Percentiles rank a stretch among this genome's conserved stretches.
phyloP scores from a whole-genome alignment of 1,140 invertebrate species.

The Temnothorax curvispinosus region DNA sequence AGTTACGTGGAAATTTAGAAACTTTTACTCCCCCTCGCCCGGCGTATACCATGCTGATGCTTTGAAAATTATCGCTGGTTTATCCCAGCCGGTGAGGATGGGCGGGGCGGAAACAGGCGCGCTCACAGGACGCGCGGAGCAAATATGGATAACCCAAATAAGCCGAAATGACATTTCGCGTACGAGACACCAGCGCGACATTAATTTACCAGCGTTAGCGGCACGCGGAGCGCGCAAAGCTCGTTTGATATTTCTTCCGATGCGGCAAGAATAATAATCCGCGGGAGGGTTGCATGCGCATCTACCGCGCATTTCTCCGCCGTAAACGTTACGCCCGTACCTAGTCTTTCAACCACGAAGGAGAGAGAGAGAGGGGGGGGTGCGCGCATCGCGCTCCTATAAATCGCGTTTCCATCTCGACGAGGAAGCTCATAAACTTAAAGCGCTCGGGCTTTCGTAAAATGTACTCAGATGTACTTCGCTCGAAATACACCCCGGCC shows the following conservation, averaged over 20 bases:
- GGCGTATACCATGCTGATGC: neutral
- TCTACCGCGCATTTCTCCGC: neutral
- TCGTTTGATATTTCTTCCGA: slow-evolving; percentile 60
- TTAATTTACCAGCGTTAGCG: slow-evolving; percentile 53
- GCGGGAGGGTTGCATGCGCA: slow-evolving; percentile 32
- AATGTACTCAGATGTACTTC: slow-evolving; percentile 38
- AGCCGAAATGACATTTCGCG: slow-evolving; percentile 56
- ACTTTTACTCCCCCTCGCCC: slow-evolving; percentile 37
- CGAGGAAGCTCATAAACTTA: slow-evolving; percentile 60
- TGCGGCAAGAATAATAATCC: slow-evolving; percentile 57
- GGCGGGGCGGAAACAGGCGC: neutral
- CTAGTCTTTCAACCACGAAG: slow-evolving; percentile 29
- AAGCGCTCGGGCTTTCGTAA: slow-evolving; percentile 45
- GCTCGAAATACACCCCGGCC: slow-evolving; percentile 21
- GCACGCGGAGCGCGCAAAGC: slow-evolving; percentile 39
- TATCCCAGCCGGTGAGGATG: neutral
- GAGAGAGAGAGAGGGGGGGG: neutral
- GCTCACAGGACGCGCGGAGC: neutral
- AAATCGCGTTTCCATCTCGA: slow-evolving; percentile 55
- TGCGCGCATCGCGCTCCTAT: slow-evolving; percentile 36
- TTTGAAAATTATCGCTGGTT: slow-evolving; percentile 61
- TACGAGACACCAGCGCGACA: slow-evolving; percentile 44
- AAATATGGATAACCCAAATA: slow-evolving; percentile 53
- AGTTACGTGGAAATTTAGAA: slow-evolving; percentile 46
- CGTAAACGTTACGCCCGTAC: slow-evolving; percentile 21